Conservation (phyloP, 2,797 vertebrate species). For the Malacoraja senta region DNA sequence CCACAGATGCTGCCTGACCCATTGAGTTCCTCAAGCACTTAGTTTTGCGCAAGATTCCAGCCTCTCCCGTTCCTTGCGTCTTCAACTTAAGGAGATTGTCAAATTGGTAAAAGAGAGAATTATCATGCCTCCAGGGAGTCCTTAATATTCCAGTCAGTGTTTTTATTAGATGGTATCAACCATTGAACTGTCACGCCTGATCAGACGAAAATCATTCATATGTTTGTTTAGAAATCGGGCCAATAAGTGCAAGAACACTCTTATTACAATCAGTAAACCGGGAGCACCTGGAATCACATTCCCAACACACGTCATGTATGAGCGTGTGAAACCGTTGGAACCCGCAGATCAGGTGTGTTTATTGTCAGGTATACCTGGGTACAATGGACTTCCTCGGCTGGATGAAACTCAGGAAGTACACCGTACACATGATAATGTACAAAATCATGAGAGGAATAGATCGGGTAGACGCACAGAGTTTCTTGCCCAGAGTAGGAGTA, state of each 20-base stretch:
- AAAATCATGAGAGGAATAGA: too few species aligned
- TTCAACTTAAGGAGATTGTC: not conserved
- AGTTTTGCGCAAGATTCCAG: too few species aligned
- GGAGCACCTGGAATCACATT: not conserved
- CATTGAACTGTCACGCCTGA: not conserved
- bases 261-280: not conserved
- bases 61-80: too few species aligned
- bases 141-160: not conserved
- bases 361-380: too few species aligned
- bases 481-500: too few species aligned
- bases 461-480: too few species aligned
- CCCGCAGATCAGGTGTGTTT: not conserved
- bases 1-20: too few species aligned
- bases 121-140: not conserved
- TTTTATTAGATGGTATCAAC: constrained; percentile 12
- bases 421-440: too few species aligned
- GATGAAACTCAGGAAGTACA: too few species aligned
- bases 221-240: not conserved
- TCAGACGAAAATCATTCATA: not conserved
- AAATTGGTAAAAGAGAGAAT: not conserved
- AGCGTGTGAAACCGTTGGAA: not conserved
- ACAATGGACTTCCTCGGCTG: too few species aligned
- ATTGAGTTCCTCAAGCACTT: too few species aligned
- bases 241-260: not conserved
- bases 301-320: not conserved